Conservation (phyloP, 2,113 vertebrate genomes). For the Brachypodius melanocephalos region DNA sequence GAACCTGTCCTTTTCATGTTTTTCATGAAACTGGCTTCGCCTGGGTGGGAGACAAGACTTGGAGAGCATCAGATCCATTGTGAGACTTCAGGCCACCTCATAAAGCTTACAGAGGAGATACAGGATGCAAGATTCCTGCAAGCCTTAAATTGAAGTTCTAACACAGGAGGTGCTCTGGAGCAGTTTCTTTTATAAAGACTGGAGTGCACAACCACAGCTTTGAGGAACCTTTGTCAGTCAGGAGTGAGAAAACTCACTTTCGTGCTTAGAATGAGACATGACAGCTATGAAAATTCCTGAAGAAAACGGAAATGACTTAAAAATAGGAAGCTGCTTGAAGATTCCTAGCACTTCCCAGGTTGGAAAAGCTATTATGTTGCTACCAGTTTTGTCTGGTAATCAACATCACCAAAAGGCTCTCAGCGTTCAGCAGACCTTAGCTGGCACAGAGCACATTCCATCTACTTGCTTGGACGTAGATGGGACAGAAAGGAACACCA, state of each 20-base stretch:
- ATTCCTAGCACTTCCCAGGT: neutral
- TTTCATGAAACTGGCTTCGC: neutral
- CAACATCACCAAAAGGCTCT: neutral
- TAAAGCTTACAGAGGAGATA: neutral
- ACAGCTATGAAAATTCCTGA: neutral
- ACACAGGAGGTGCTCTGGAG: neutral
- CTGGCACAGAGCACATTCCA: neutral
- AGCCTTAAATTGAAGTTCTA: neutral
- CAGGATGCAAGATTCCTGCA: neutral
- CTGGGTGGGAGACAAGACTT: neutral
- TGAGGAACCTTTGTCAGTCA: neutral
- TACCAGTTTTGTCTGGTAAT: neutral
- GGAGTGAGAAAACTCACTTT: neutral
- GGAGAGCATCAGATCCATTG: neutral
- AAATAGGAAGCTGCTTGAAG: neutral
- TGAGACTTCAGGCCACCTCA: neutral
- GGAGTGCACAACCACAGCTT: neutral
- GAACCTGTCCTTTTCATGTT: neutral
- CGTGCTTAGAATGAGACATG: neutral
- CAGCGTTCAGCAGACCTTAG: neutral
- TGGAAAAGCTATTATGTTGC: neutral
- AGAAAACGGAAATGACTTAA: neutral
- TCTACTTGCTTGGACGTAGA: neutral
- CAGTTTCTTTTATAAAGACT: neutral
- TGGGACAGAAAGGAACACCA: neutral